Evolutionary conservation across 2,797 vertebrate genomes (phyloP).

Genomic region (Gallinago nigripennis): DNA sequence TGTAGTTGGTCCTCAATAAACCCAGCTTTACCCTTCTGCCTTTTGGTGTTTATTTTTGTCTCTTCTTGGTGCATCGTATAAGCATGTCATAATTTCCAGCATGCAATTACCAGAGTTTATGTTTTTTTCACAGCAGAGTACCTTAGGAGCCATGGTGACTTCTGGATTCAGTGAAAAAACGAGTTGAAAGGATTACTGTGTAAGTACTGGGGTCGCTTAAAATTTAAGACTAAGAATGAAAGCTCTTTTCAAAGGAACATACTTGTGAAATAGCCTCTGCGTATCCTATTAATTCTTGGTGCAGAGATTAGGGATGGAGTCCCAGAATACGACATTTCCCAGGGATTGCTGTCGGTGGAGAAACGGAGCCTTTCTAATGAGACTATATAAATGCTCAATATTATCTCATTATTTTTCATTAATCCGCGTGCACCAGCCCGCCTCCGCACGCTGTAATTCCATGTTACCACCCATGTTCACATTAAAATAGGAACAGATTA

Average conservation of each 20-base stretch:
- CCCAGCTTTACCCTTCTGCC: conserved; percentile 10
- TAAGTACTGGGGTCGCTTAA: conserved; percentile 11
- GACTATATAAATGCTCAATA: conserved; percentile 34
- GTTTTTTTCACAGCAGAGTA: conserved; percentile 31
- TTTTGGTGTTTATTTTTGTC: conserved; percentile 41
- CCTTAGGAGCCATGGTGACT: conserved; percentile 24
- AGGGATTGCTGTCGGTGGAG: conserved; percentile 32
- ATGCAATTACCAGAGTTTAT: conserved; percentile 27
- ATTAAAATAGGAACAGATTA: conserved; percentile 70
- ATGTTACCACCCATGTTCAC: conserved; percentile 56
- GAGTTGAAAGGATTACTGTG: conserved; percentile 42
- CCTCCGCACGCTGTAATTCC: conserved; percentile 53
- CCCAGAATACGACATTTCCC: not conserved
- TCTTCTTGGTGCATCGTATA: conserved; percentile 1
- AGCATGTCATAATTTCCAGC: conserved; percentile 37
- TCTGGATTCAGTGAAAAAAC: conserved; percentile 39
- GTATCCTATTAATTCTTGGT: conserved; percentile 20
- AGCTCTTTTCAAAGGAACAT: conserved; percentile 37
- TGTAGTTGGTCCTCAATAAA: conserved; percentile 36
- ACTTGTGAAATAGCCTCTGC: not conserved
- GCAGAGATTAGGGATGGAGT: conserved; percentile 11
- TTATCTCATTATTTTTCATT: conserved; percentile 70
- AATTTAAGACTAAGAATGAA: conserved; percentile 23
- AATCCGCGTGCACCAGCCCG: conserved; percentile 9
- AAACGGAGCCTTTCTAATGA: conserved; percentile 12